A percentile compares a stretch with the other conserved stretches of the same genome.
Conservation (phyloP, 1,140 invertebrate genomes). For the Acromyrmex charruanus region DNA sequence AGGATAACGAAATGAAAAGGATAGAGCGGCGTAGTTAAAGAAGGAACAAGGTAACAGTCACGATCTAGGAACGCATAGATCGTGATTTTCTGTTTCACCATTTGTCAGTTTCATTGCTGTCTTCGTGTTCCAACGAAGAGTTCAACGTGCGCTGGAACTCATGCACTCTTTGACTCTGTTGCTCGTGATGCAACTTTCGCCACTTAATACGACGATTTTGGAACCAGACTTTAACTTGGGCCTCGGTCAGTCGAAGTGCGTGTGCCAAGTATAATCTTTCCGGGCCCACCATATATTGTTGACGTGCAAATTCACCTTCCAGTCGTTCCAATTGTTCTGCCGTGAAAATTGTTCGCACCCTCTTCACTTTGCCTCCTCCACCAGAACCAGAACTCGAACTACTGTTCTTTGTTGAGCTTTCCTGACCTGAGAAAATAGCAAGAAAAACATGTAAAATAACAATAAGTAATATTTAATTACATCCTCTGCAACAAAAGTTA, state of each 20-base stretch:
- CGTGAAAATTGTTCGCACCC: constrained; percentile 97
- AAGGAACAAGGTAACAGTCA: constrained; percentile 43
- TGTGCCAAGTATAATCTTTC: constrained; percentile 96
- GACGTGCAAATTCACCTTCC: constrained; percentile 96
- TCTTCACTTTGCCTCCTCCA: constrained; percentile 88
- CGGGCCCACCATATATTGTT: constrained; percentile 98
- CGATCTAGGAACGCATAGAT: constrained; percentile 48
- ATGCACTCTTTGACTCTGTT: constrained; percentile 95
- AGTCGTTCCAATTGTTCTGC: constrained; percentile 96
- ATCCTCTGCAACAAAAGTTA: neutral
- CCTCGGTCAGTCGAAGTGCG: constrained; percentile 95
- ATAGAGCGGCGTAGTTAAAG: constrained; percentile 1
- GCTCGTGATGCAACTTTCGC: constrained; percentile 96
- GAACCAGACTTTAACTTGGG: constrained; percentile 99
- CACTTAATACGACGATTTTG: constrained; percentile 98
- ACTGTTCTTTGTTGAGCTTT: constrained; percentile 77
- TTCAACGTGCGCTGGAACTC: constrained; percentile 89
- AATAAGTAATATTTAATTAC: neutral
- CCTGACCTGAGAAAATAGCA: constrained; percentile 76
- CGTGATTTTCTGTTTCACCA: constrained; percentile 77
- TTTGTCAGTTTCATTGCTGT: constrained; percentile 83
- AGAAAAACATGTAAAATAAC: neutral
- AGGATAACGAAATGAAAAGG: constrained; percentile 6
- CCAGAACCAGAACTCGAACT: constrained; percentile 75
- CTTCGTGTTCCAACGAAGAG: constrained; percentile 81